Evolutionary conservation across 2,797 vertebrate genomes (phyloP).

Genomic region (Sebastes cheni): DNA sequence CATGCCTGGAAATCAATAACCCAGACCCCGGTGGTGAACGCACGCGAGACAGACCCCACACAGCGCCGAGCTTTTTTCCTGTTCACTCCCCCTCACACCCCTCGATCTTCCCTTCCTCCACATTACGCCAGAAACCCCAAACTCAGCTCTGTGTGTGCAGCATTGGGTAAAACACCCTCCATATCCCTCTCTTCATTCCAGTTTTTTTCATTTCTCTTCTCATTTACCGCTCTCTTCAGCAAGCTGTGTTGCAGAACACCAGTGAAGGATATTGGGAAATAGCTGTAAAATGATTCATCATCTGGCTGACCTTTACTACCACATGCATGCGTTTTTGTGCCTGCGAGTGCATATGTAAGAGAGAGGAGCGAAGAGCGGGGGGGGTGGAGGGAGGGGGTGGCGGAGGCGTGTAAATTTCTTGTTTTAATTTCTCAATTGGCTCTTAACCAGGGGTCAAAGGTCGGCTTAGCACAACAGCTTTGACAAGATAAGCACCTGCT

Average conservation of each 20-base stretch:
- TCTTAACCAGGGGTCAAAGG: constrained; percentile 88
- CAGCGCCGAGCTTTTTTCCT: constrained; percentile 37
- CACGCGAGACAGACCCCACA: constrained; percentile 79
- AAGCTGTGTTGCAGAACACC: constrained; percentile 16
- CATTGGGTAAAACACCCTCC: background rate
- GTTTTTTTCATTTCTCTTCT: constrained; percentile 25
- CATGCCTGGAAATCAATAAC: constrained; percentile 80
- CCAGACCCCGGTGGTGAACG: constrained; percentile 65
- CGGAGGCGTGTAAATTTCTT: constrained; percentile 57
- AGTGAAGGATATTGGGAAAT: constrained; percentile 67
- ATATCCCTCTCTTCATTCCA: background rate
- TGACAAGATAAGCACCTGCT: constrained; percentile 93
- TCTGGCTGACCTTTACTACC: constrained; percentile 83
- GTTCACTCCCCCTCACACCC: constrained; percentile 26
- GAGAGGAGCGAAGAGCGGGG: constrained; percentile 11
- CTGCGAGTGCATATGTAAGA: constrained; percentile 26
- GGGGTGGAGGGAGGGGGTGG: background rate
- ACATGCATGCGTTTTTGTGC: constrained; percentile 74
- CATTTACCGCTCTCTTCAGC: constrained; percentile 33
- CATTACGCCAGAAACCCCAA: constrained; percentile 39
- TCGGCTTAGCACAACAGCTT: constrained; percentile 88
- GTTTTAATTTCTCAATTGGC: constrained; percentile 85
- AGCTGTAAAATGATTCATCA: constrained; percentile 82
- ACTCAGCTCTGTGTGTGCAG: constrained; percentile 23
- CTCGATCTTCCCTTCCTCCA: constrained; percentile 23